A percentile compares a stretch with the other conserved stretches of the same genome.
phyloP scores from a whole-genome alignment of 2,113 vertebrate genomes.

The Amblyornis subalaris region DNA sequence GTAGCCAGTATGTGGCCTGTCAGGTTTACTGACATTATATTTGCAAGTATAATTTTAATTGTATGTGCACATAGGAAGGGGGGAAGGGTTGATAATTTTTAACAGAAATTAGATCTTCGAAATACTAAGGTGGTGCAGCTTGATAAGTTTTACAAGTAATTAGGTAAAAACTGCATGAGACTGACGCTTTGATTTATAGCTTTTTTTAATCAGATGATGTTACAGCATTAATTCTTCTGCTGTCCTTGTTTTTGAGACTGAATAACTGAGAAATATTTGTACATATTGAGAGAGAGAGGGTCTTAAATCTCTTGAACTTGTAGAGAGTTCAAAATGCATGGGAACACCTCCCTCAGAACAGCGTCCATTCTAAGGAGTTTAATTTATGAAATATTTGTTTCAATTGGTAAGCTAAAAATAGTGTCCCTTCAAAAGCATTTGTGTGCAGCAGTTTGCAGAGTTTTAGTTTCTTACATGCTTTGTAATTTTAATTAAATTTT shows the following conservation, averaged over 20 bases:
- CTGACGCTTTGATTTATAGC: background rate
- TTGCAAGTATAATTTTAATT: conserved; percentile 44
- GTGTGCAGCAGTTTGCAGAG: background rate
- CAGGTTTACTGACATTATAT: background rate
- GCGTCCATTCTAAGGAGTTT: background rate
- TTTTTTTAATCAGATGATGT: background rate
- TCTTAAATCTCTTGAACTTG: background rate
- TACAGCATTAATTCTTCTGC: background rate
- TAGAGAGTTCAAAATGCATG: background rate
- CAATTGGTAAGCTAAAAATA: background rate
- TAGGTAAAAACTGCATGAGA: background rate
- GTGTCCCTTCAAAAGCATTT: background rate
- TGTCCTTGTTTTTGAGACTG: background rate
- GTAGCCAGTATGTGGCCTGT: background rate
- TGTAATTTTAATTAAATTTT: background rate
- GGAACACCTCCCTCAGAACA: background rate
- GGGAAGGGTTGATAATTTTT: background rate
- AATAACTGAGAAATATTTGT: background rate
- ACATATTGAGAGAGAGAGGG: background rate
- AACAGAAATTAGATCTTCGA: background rate
- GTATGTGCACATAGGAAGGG: background rate
- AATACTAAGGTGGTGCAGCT: background rate
- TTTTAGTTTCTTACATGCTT: background rate
- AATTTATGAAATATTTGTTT: background rate
- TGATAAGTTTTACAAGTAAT: background rate